phyloP scores from a whole-genome alignment of 2,113 vertebrate genomes.

The Athene cunicularia region DNA sequence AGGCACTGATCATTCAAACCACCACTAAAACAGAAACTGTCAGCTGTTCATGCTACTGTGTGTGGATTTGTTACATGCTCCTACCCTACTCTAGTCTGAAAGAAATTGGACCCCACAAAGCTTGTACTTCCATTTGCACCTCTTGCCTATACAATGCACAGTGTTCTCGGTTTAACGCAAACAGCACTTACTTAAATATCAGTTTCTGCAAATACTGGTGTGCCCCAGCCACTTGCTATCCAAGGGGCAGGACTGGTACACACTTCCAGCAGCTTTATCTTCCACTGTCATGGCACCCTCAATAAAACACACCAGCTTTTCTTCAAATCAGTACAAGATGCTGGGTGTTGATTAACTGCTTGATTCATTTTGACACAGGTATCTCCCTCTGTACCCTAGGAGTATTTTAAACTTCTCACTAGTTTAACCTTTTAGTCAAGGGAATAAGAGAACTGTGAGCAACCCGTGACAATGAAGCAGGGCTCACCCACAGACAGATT shows the following conservation, averaged over 20 bases:
- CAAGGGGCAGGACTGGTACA: background rate
- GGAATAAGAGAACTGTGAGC: background rate
- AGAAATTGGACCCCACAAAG: background rate
- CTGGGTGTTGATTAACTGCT: background rate
- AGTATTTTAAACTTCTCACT: background rate
- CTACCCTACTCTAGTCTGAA: background rate
- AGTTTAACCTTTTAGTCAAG: background rate
- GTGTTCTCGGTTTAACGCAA: background rate
- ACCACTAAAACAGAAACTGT: background rate
- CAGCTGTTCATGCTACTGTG: background rate
- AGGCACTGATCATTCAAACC: background rate
- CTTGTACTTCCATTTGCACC: background rate
- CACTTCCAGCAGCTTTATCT: background rate
- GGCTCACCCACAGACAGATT: background rate
- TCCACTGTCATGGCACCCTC: background rate
- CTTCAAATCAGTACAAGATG: background rate
- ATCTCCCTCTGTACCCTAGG: background rate
- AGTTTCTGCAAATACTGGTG: background rate
- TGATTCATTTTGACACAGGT: background rate
- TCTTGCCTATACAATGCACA: background rate
- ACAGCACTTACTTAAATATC: background rate
- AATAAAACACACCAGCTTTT: background rate
- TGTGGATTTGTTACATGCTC: background rate
- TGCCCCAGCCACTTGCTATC: background rate
- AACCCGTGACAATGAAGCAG: background rate